Percentiles rank a stretch among this genome's conserved stretches.
phyloP scores from a whole-genome alignment of 2,888 invertebrate genomes.

The Tridacna gigas region DNA sequence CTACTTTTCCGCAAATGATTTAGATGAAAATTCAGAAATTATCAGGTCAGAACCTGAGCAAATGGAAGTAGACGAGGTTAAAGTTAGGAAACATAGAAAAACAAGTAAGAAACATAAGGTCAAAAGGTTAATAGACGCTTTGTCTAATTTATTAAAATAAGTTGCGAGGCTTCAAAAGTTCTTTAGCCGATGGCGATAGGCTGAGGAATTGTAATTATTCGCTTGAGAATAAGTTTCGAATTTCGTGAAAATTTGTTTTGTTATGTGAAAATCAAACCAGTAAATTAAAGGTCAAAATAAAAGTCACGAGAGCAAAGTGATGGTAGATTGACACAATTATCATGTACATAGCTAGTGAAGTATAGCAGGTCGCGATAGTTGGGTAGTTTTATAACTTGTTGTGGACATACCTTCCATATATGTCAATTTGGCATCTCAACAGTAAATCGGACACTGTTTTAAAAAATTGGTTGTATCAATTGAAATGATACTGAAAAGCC shows the following conservation, averaged over 20 bases:
- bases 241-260: not conserved
- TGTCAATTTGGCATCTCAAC: too few relatives aligned
- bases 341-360: not conserved
- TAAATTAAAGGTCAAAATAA: too few relatives aligned
- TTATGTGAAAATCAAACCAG: not conserved
- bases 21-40: not conserved
- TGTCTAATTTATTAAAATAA: conserved; percentile 7
- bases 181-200: too few relatives aligned
- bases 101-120: not conserved
- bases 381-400: conserved; percentile 7
- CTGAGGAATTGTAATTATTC: too few relatives aligned
- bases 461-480: too few relatives aligned
- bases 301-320: not conserved
- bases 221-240: not conserved
- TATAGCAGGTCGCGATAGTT: conserved; percentile 2
- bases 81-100: not conserved
- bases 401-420: not conserved
- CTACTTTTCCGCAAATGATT: not conserved
- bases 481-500: too few relatives aligned
- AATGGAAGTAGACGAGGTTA: conserved; percentile 4
- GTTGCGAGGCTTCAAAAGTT: conserved; percentile 1
- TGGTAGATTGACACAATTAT: not conserved
- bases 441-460: too few relatives aligned
- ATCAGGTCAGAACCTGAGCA: not conserved
- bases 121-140: not conserved